Evolutionary conservation across 2,113 vertebrate species (phyloP), one percentile per base, ranked within the genome.

Genomic region (Dipodomys stephensi): DNA sequence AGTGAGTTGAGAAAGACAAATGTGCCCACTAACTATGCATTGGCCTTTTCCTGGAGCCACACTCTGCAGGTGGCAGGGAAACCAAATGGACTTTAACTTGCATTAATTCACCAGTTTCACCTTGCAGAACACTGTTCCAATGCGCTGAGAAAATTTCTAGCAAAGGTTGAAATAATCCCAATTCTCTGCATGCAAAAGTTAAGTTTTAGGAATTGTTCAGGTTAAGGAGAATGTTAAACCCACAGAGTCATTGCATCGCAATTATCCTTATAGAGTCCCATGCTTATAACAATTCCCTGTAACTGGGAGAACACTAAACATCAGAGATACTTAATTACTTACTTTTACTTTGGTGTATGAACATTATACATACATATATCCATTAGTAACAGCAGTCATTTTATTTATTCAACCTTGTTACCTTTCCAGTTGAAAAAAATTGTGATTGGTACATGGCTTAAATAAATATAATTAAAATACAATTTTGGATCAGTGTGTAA

Each of bases 391-490:
- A 80, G 39, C 0, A 88, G 90, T 93, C 67, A 20, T 76, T 82
- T 68, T 84, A 73, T 65, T 87, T 69, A 88, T 86, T 97, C n/a
- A 20, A 72, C 19, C 35, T 88, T 62, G 9, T 72, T 86, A 73
- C 62, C 81, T 93, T 89, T 77, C 46, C 32, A 78, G 16, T 57
- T 77, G 30, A 92, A 49, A 91, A 53, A 88, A 69, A 5, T 57
- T 83, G 49, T 64, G 62, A n/a, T 73, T 68, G 15, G 60, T 79
- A 53, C 6, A 46, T 13, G 67, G 28, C 90, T 88, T 89, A 93
- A 91, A 82, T 27, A 91, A 94, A 80, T 74, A 92, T 15, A 76
- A 90, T 32, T 88, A 93, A 87, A 76, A 87, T 22, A 62, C 32
- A 92, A 30, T 16, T 86, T 76, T 82, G 64, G 53, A 39, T 94